phyloP scores from a whole-genome alignment of 1,140 invertebrate species.

The Arion vulgaris region DNA sequence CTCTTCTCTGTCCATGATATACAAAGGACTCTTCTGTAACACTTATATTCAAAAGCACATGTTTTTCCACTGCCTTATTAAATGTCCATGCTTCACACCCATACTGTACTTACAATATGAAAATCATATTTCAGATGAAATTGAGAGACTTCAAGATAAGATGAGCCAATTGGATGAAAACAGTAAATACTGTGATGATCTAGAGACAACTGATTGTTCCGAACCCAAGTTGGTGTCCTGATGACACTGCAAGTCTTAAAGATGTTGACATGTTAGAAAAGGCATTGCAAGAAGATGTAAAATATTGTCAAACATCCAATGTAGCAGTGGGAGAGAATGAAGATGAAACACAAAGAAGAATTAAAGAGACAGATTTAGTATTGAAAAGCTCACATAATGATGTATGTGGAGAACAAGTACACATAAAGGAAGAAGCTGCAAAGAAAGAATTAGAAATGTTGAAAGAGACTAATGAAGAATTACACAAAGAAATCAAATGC shows the following conservation, averaged over 20 bases:
- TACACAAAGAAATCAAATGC: conserved; percentile 8
- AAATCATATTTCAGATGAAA: conserved; percentile 32
- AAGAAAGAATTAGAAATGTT: not conserved
- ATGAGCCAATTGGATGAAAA: conserved; percentile 36
- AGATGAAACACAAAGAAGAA: not conserved
- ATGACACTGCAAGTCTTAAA: not conserved
- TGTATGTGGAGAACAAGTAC: not conserved
- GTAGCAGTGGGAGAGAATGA: not conserved
- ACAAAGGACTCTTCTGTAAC: no score
- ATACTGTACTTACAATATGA: no score
- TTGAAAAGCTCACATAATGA: not conserved
- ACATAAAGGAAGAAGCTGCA: conserved; percentile 11
- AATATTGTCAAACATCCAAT: not conserved
- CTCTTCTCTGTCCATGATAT: no score
- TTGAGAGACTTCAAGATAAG: conserved; percentile 38
- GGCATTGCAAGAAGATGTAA: no score
- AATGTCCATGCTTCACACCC: no score
- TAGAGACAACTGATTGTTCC: not conserved
- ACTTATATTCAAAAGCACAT: no score
- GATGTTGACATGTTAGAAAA: not conserved
- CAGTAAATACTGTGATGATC: not conserved
- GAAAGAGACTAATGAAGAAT: conserved; percentile 1
- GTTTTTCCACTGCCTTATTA: no score
- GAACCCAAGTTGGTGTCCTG: not conserved
- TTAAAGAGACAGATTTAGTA: no score